Conservation (phyloP, 2,113 vertebrate species). For the Nycticorax nycticorax region DNA sequence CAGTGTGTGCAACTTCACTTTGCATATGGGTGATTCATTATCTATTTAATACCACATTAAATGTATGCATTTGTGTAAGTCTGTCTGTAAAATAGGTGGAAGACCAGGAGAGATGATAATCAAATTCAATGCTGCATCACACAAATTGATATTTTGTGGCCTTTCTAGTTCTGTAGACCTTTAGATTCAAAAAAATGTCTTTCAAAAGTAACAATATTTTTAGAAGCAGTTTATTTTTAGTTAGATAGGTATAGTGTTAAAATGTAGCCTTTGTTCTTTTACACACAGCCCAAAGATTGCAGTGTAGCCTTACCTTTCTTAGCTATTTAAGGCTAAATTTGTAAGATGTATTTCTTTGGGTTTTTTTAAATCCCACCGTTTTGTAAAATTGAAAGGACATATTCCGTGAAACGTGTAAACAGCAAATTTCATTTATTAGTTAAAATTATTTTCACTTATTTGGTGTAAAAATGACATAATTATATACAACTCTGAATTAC, state of each 20-base stretch:
- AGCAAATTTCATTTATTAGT: background rate
- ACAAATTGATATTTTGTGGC: background rate
- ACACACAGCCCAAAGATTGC: background rate
- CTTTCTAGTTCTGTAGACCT: background rate
- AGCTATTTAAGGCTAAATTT: background rate
- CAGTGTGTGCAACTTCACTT: background rate
- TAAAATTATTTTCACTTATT: background rate
- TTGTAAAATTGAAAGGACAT: background rate
- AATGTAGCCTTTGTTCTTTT: background rate
- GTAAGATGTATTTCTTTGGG: fast-evolving
- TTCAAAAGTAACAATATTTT: background rate
- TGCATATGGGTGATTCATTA: background rate
- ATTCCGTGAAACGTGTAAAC: background rate
- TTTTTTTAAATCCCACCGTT: background rate
- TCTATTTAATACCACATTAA: background rate
- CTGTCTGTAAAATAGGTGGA: background rate
- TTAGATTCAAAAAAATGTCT: background rate
- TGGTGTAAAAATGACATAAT: background rate
- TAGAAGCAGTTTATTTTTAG: background rate
- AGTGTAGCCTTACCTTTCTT: background rate
- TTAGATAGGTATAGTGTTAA: background rate
- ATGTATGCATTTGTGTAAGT: background rate
- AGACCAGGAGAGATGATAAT: background rate
- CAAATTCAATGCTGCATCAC: background rate
- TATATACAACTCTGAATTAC: background rate